Percentiles rank a stretch among this genome's conserved stretches.
Evolutionary conservation across 2,113 vertebrate genomes (phyloP).

Genomic region (Rhabdornis inornatus): DNA sequence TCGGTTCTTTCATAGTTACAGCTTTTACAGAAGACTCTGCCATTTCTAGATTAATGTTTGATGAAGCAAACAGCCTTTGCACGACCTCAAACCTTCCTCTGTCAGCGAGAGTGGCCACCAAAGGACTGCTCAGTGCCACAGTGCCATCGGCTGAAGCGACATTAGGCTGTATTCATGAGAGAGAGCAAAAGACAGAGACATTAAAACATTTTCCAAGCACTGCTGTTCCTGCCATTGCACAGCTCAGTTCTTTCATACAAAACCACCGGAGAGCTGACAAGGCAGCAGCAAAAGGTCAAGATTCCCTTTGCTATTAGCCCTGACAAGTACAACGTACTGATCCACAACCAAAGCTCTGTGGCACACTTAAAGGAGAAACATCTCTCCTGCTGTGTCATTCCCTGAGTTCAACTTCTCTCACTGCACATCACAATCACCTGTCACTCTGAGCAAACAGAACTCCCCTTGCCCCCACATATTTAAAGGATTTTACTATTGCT

Average conservation of each 20-base stretch:
- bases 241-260: not conserved
- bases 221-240: not conserved
- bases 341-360: not conserved
- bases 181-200: not conserved
- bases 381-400: not conserved
- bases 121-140: constrained; percentile 49
- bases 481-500: not conserved
- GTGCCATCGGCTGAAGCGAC: constrained; percentile 55
- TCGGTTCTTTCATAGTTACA: constrained; percentile 45
- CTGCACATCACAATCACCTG: not conserved
- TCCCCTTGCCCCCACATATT: not conserved
- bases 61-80: constrained; percentile 75
- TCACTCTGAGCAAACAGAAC: not conserved
- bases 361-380: not conserved
- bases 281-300: not conserved
- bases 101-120: constrained; percentile 65
- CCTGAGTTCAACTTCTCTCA: not conserved
- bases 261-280: not conserved
- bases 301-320: not conserved
- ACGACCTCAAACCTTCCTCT: constrained; percentile 62
- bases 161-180: constrained; percentile 71
- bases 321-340: accelerated
- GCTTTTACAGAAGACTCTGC: constrained; percentile 68
- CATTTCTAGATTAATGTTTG: constrained; percentile 71
- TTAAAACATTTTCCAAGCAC: not conserved